phyloP scores from a whole-genome alignment of 2,113 vertebrate species.

The Meleagris gallopavo region DNA sequence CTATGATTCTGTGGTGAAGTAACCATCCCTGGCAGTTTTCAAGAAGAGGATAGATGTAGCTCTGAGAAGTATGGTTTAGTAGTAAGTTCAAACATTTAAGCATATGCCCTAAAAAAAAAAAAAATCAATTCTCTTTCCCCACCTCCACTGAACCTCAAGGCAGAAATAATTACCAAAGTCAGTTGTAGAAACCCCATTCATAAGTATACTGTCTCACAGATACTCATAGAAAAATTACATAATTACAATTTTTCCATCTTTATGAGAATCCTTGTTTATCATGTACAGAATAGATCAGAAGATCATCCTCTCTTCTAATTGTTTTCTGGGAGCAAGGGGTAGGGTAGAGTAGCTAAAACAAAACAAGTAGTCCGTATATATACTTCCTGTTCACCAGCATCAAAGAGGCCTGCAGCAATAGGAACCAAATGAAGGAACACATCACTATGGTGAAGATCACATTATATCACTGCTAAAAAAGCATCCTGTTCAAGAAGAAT shows the following conservation, averaged over 20 bases:
- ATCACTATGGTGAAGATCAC: neutral
- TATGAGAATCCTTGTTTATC: neutral
- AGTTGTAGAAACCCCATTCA: neutral
- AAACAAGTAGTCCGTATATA: neutral
- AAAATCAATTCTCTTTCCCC: fast-evolving
- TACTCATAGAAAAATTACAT: neutral
- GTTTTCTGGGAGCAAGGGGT: neutral
- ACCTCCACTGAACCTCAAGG: neutral
- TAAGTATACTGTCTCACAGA: neutral
- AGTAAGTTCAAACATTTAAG: neutral
- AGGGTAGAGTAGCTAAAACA: neutral
- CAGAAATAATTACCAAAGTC: neutral
- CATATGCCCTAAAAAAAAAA: neutral
- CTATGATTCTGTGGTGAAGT: no score
- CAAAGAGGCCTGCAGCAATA: neutral
- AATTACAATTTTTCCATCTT: neutral
- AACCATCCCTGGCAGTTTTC: no score
- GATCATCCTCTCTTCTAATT: neutral
- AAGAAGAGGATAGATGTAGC: no score
- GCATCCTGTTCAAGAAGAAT: neutral
- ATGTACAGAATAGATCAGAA: neutral
- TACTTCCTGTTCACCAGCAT: neutral
- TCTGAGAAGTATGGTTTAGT: no score
- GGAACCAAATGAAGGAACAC: neutral
- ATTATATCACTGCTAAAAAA: neutral